Base-by-base conservation (phyloP, 2,797 vertebrate species). In the Gorsachius magnificus region DNA sequence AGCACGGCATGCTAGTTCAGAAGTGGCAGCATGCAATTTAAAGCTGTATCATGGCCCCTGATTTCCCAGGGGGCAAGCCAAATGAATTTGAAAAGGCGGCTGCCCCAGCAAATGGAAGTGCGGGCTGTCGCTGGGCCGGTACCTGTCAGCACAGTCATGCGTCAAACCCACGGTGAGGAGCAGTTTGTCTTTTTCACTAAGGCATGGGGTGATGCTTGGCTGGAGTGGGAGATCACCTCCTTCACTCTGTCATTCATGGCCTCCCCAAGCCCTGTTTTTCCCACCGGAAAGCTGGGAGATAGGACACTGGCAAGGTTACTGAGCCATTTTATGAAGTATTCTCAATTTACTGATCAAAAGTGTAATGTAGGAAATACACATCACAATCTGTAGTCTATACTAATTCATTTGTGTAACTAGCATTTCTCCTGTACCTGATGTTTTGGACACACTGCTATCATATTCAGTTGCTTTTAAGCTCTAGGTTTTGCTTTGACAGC, bases 51-150 rank as follows among this genome's bases (percentile, higher is more conserved):
- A n/a, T 7, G 10, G 83, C 24, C 88, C 45, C 58, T 95, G 75
- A 96, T 96, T 97, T 96, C 93, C 90, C 90, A 95, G 65, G 57
- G 61, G 91, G 26, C 6, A 82, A 76, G 46, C 24, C 33, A 45
- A 88, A 92, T 18, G 84, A 88, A 88, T 93, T 93, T 80, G 78
- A 75, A 83, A 91, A 91, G 69, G 66, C 7, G 4, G 51, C 64
- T 89, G 77, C 56, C 31, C 48, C 85, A 87, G 69, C 41, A 72
- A 66, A 57, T 45, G n/a, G 28, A 60, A 88, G 25, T 9, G 29
- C 84, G 81, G 43, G 61, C n/a, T 84, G 56, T 38, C 4, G 0
- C 48, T 56, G 43, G 31, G 20, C 48, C 0, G 1, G 16, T 38
- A 53, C 60, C 51, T 60, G 33, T 53, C 4, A 0, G 10, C 6